A percentile compares a stretch with the other conserved stretches of the same genome.
These are phyloP conservation scores for Adelosebastes latens DNA, from an alignment of 2,797 vertebrate genomes.

Conservation along the genomic window DNA sequence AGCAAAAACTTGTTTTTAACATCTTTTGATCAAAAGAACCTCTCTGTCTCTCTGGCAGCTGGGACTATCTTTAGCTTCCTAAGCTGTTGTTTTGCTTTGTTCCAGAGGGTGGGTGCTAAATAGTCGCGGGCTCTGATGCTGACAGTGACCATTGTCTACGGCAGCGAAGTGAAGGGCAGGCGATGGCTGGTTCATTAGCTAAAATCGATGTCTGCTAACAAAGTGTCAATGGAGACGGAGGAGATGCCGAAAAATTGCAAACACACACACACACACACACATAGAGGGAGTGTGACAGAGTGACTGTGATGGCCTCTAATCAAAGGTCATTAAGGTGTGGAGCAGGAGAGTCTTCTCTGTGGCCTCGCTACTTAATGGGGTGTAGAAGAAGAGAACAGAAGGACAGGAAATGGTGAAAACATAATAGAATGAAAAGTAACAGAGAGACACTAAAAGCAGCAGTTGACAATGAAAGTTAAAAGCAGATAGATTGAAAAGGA, in stretches of 20 bases:
- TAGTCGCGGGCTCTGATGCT: slow-evolving; percentile 8
- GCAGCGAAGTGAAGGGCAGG: slow-evolving; percentile 53
- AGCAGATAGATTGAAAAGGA: slow-evolving; percentile 18
- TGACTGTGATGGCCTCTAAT: slow-evolving; percentile 67
- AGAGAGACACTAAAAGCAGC: slow-evolving; percentile 4
- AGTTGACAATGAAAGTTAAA: slow-evolving; percentile 24
- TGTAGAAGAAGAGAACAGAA: slow-evolving; percentile 51
- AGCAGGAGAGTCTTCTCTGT: slow-evolving; percentile 49
- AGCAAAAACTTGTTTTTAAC: slow-evolving; percentile 14
- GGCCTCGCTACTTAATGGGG: slow-evolving; percentile 80
- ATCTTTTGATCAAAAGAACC: slow-evolving; percentile 17
- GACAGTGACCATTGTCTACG: slow-evolving; percentile 27
- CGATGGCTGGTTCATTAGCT: slow-evolving; percentile 61
- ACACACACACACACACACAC: slow-evolving; percentile 16
- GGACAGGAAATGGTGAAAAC: slow-evolving; percentile 9
- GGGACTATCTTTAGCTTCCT: slow-evolving; percentile 24
- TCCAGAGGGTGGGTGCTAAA: slow-evolving; percentile 32
- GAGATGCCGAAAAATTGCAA: slow-evolving; percentile 20
- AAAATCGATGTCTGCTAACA: slow-evolving; percentile 66
- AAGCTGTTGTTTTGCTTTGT: slow-evolving; percentile 26
- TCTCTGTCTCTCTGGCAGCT: background rate
- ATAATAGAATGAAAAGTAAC: slow-evolving; percentile 29
- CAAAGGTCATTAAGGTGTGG: slow-evolving; percentile 68
- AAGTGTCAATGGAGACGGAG: slow-evolving; percentile 36
- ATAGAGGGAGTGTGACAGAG: background rate